Evolutionary conservation across 2,113 vertebrate species (phyloP).

Genomic region (Equus przewalskii): DNA sequence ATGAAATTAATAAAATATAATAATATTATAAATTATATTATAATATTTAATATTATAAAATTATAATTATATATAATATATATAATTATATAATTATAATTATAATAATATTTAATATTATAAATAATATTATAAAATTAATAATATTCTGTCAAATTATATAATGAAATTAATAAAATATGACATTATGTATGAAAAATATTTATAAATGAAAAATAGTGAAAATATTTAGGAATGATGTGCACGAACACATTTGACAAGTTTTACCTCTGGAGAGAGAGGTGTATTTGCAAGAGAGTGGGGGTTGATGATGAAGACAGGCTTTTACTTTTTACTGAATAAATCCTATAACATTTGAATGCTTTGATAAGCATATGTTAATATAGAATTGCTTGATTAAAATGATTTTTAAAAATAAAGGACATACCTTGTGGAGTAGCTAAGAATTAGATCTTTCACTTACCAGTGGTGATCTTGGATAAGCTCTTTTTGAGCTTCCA

Average conservation of each 20-base stretch:
- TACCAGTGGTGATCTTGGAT: not conserved
- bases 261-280: not conserved
- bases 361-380: not conserved
- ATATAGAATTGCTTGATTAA: not conserved
- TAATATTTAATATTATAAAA: too few species aligned
- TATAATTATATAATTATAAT: too few species aligned
- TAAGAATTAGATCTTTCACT: not conserved
- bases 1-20: not conserved
- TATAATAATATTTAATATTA: too few species aligned
- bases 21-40: not conserved
- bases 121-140: too few species aligned
- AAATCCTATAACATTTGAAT: not conserved
- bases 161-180: not conserved
- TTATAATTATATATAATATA: too few species aligned
- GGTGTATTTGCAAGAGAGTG: not conserved
- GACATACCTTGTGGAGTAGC: not conserved
- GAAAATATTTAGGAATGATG: not conserved
- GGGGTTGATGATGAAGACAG: not conserved
- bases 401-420: conserved; percentile 7
- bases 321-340: not conserved
- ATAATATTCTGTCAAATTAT: not conserved
- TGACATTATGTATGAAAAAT: not conserved
- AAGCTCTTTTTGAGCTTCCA: not conserved
- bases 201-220: not conserved
- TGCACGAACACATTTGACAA: not conserved